phyloP scores from a whole-genome alignment of 2,888 invertebrate genomes.

The Embidobia sp. region DNA sequence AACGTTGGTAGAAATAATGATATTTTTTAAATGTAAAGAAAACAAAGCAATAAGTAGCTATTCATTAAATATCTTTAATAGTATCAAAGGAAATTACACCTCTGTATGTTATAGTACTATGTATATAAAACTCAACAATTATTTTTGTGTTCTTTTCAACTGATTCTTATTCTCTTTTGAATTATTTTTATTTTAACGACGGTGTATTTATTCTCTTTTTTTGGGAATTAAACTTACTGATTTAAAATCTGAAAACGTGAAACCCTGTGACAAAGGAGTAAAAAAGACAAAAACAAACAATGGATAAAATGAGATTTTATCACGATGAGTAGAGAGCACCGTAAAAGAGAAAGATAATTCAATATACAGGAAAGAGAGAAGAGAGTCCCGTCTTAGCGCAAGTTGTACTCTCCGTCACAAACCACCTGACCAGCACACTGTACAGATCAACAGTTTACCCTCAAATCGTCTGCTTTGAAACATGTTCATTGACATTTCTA shows the following conservation, averaged over 20 bases:
- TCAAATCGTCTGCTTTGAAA: constrained; percentile 33
- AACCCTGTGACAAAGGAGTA: neutral
- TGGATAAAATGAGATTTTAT: constrained; percentile 47
- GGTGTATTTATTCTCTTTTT: too few relatives aligned
- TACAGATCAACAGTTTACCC: constrained; percentile 75
- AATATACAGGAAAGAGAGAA: constrained; percentile 48
- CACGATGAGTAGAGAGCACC: constrained; percentile 53
- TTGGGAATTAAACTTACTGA: neutral
- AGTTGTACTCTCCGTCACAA: constrained; percentile 76
- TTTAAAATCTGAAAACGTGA: neutral
- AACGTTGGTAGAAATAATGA: too few relatives aligned
- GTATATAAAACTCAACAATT: too few relatives aligned
- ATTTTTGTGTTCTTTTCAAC: too few relatives aligned
- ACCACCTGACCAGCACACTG: constrained; percentile 80
- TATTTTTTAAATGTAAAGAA: too few relatives aligned
- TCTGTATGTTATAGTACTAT: too few relatives aligned
- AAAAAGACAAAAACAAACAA: constrained; percentile 29
- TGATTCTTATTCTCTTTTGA: too few relatives aligned
- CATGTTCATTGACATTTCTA: too few relatives aligned
- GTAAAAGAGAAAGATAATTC: constrained; percentile 58
- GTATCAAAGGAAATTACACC: too few relatives aligned
- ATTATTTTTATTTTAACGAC: too few relatives aligned
- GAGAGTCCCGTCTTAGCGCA: constrained; percentile 54
- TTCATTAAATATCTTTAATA: too few relatives aligned
- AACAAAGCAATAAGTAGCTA: too few relatives aligned